Evolutionary conservation across 2,113 vertebrate species (phyloP).

Genomic region (Himantopus leucocephalus): DNA sequence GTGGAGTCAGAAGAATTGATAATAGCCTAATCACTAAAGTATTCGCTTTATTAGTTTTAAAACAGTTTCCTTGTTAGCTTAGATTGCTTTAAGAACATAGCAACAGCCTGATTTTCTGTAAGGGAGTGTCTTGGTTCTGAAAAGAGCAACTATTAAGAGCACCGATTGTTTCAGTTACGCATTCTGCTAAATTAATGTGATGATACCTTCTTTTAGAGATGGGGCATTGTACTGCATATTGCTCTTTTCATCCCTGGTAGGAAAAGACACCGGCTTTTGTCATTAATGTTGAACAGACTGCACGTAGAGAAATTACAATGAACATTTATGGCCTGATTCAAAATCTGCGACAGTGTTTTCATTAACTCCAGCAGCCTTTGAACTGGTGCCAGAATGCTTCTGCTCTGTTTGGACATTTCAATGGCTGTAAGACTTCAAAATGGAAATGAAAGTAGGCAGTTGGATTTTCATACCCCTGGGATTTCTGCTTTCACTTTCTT

Average conservation of each 20-base stretch:
- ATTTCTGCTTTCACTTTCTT: slow-evolving; percentile 50
- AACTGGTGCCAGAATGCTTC: slow-evolving; percentile 34
- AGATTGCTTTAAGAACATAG: background rate
- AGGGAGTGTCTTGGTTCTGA: background rate
- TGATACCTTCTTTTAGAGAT: background rate
- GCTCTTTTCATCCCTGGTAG: background rate
- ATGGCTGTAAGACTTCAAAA: slow-evolving; percentile 25
- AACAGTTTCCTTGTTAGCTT: background rate
- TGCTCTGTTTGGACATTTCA: slow-evolving; percentile 37
- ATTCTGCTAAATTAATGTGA: background rate
- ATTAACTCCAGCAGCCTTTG: slow-evolving; percentile 47
- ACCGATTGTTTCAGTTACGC: background rate
- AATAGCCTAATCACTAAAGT: background rate
- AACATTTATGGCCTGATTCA: slow-evolving; percentile 41
- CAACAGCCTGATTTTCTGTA: background rate
- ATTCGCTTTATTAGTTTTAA: background rate
- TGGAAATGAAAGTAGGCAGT: slow-evolving; percentile 33
- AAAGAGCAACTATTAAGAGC: background rate
- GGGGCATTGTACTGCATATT: background rate
- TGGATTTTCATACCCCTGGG: slow-evolving; percentile 76
- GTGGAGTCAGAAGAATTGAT: background rate
- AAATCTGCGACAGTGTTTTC: slow-evolving; percentile 47
- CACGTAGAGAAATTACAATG: background rate
- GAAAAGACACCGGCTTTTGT: background rate
- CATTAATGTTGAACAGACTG: slow-evolving; percentile 13